Evolutionary conservation across 2,888 invertebrate genomes (phyloP), one percentile per base, ranked within the genome.

Genomic region (Chaitophorus viminalis): DNA sequence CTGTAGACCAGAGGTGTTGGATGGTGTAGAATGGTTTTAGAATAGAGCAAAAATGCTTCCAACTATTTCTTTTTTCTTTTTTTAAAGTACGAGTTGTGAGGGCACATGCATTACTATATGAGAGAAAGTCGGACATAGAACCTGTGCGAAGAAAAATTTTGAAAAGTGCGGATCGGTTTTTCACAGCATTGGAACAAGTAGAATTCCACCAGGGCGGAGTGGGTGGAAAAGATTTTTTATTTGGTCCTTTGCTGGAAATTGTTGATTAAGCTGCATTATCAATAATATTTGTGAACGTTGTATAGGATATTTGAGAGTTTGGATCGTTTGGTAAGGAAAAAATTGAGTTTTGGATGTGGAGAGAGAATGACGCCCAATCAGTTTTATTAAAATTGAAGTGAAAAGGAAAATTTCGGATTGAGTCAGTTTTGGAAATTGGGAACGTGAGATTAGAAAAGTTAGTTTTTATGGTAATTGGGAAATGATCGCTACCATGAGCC

Each of bases 331-430:
- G 36, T 36, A 78, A 60, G 25, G 60, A 78, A 14, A 60, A 78
- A 25, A 78, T 60, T 21, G 25, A 21, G 8, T 78, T 78, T 78
- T 78, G 33, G 4, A 60, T 60, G 4, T 54, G 60, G 25, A 78
- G 33, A 18, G 78, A 33, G 17, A 78, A 78, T n/a, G 78, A 78
- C 5, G 33, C 60, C 60, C 33, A 78, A 36, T 77, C 77, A 5
- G 77, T 21, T 77, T 77, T 77, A 52, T 54, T 77, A 54, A 77
- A 54, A 77, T 54, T 54, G 29, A 54, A 77, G 29, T 29, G 75
- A 21, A 46, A 46, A 46, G 14, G 75, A 14, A 54, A 31, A 21
- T 18, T 77, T 29, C 29, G 29, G 31, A 31, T 31, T 8, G 77
- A 31, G 54, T 29, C 46, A n/a, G 46, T 39, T 31, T 75, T n/a